Percentiles rank a stretch among this genome's conserved stretches.
phyloP scores from a whole-genome alignment of 1,140 invertebrate species.

The Aporrectodea caliginosa region DNA sequence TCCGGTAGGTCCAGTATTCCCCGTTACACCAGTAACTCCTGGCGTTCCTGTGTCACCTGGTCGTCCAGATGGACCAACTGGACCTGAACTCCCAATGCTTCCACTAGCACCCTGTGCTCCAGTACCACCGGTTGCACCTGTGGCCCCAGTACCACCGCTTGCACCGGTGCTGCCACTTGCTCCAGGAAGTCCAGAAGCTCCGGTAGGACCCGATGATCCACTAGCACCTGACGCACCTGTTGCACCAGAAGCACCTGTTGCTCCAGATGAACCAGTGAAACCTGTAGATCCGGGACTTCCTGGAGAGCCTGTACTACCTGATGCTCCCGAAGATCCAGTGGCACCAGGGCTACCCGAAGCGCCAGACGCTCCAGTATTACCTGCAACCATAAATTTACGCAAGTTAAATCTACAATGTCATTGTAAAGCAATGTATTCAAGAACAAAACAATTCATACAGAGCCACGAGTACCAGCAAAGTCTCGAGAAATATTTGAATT shows the following conservation, averaged over 20 bases:
- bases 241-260: neutral
- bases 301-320: slow-evolving; percentile 1
- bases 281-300: slow-evolving; percentile 9
- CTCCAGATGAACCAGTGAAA: slow-evolving; percentile 7
- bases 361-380: slow-evolving; percentile 4
- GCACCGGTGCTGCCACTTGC: neutral
- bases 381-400: neutral
- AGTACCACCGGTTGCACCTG: neutral
- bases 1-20: neutral
- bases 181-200: neutral
- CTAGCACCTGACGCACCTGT: neutral
- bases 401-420: too few species aligned
- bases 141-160: neutral
- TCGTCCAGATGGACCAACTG: neutral
- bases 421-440: too few species aligned
- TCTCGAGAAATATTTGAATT: too few species aligned
- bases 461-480: neutral
- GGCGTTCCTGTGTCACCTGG: neutral
- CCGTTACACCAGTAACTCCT: neutral
- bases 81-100: neutral
- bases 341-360: neutral
- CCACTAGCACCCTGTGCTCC: slow-evolving; percentile 4
- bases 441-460: too few species aligned
- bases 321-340: neutral
- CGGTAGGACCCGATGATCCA: slow-evolving; percentile 3